phyloP scores from a whole-genome alignment of 2,113 vertebrate genomes.

The Oryzias woworae region DNA sequence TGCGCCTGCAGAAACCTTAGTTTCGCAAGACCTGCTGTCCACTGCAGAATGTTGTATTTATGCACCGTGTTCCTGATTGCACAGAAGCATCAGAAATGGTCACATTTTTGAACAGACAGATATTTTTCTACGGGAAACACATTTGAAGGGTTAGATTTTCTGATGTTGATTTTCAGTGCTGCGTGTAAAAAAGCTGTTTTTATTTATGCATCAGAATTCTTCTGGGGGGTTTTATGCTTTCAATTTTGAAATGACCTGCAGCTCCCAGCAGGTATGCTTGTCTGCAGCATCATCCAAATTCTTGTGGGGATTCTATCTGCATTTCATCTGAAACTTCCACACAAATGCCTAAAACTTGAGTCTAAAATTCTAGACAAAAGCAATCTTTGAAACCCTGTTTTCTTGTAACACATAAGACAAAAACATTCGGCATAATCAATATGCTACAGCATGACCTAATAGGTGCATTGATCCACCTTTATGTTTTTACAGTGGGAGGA shows the following conservation, averaged over 20 bases:
- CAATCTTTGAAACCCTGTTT: background rate
- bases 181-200: conserved; percentile 10
- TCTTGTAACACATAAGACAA: no score
- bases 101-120: background rate
- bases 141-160: no score
- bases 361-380: background rate
- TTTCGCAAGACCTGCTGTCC: conserved; percentile 37
- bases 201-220: background rate
- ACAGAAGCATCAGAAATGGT: conserved; percentile 17
- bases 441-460: no score
- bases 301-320: background rate
- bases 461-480: background rate
- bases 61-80: conserved; percentile 17
- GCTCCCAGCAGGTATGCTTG: conserved; percentile 8
- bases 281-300: conserved; percentile 4
- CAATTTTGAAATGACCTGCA: conserved; percentile 8
- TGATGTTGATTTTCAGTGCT: background rate
- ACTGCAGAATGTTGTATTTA: conserved; percentile 38
- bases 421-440: no score
- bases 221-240: conserved; percentile 3
- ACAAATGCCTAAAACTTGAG: background rate
- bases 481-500: conserved; percentile 77
- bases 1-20: conserved; percentile 53
- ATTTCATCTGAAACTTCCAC: conserved; percentile 14
- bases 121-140: background rate